phyloP scores from a whole-genome alignment of 2,888 invertebrate species.

The Limnephilus marmoratus region DNA sequence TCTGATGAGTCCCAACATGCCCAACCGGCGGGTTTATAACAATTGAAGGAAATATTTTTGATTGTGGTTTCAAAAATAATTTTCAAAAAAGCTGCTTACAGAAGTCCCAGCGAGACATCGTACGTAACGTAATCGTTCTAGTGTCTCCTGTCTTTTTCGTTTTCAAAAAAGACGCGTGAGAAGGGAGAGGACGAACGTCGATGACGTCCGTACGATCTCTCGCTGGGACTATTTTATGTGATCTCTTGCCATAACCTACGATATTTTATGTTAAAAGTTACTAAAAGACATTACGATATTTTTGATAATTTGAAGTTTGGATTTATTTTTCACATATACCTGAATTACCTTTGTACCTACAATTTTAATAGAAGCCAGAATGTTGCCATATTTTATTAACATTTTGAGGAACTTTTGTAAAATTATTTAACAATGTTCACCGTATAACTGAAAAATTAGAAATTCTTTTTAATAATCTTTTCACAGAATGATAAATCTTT shows the following conservation, averaged over 20 bases:
- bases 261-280: background rate
- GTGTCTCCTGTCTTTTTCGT: no score
- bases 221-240: background rate
- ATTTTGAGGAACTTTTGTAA: background rate
- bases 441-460: background rate
- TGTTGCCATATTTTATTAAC: slow-evolving; percentile 62
- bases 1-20: background rate
- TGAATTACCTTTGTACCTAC: background rate
- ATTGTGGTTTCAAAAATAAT: background rate
- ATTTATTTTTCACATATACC: background rate
- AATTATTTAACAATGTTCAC: background rate
- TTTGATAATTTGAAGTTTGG: background rate
- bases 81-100: background rate
- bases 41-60: background rate
- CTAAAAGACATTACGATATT: background rate
- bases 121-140: no score
- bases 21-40: no score
- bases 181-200: no score
- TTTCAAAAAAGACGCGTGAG: no score
- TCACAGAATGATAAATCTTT: no score
- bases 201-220: no score
- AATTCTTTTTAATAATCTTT: no score
- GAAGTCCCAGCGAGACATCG: no score
- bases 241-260: slow-evolving; percentile 59
- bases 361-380: background rate